Evolutionary conservation across 2,888 invertebrate species (phyloP).

Genomic region (Dryocosmus kuriphilus): DNA sequence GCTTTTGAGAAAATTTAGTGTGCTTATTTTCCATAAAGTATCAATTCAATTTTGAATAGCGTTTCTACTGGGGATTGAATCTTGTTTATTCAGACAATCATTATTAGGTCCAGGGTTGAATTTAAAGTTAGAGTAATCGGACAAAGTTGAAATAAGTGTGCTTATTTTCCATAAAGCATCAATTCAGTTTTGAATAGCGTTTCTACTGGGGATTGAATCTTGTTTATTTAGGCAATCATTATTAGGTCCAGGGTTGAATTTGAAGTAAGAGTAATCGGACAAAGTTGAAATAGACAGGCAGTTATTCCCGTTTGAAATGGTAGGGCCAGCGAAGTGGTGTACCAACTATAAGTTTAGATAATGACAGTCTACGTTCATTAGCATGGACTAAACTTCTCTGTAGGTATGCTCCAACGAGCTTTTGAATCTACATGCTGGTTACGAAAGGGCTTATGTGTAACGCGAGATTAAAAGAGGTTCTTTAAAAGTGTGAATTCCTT

Average conservation of each 20-base stretch:
- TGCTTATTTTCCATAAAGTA: too few species aligned
- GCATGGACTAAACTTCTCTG: constrained; percentile 60
- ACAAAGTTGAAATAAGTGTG: constrained; percentile 46
- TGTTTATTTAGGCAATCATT: background rate
- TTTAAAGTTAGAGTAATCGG: constrained; percentile 7
- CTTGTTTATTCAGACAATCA: background rate
- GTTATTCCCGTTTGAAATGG: constrained; percentile 49
- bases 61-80: background rate
- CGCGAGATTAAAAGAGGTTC: background rate
- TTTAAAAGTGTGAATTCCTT: background rate
- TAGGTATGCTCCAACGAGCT: constrained; percentile 36
- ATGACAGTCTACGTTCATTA: constrained; percentile 70
- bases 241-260: constrained; percentile 13
- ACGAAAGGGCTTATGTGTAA: background rate
- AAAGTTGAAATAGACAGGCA: constrained; percentile 49
- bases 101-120: constrained; percentile 7
- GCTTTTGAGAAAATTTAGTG: background rate
- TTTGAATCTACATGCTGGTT: background rate
- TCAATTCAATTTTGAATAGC: background rate
- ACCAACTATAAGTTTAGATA: constrained; percentile 69
- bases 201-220: background rate
- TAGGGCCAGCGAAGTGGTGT: constrained; percentile 59
- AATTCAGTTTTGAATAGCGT: background rate
- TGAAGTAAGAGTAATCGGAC: constrained; percentile 6
- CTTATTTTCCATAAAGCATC: too few species aligned